A percentile compares a stretch with the other conserved stretches of the same genome.
Conservation (phyloP, 2,113 vertebrate genomes). For the Cariama cristata region DNA sequence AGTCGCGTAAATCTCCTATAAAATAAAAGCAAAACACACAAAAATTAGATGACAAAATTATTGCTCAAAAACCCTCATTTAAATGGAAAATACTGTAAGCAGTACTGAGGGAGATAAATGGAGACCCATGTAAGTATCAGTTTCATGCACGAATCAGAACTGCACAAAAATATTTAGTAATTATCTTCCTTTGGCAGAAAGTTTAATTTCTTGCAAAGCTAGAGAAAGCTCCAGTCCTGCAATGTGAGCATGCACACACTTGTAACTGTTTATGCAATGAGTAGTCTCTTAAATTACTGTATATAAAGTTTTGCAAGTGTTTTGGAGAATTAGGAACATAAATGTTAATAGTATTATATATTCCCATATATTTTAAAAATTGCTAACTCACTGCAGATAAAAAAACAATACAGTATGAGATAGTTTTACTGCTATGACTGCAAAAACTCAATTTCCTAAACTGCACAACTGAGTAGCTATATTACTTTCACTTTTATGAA, state of each 20-base stretch:
- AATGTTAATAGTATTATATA: neutral
- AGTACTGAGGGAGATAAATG: neutral
- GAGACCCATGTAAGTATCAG: neutral
- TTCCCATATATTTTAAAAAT: neutral
- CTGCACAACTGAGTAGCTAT: neutral
- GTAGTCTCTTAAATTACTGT: neutral
- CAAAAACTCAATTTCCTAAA: neutral
- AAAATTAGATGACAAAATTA: neutral
- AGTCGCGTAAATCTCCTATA: conserved; percentile 67
- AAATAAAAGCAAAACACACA: neutral
- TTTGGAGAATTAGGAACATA: neutral
- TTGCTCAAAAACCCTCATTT: rapidly evolving
- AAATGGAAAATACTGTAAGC: neutral
- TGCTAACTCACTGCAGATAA: neutral
- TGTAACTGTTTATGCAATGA: neutral
- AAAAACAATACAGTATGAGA: neutral
- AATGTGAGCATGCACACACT: rapidly evolving
- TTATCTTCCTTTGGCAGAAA: neutral
- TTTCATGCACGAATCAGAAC: neutral
- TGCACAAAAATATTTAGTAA: neutral
- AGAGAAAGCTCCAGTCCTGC: neutral
- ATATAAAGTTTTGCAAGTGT: neutral
- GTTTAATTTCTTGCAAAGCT: neutral
- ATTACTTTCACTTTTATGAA: neutral
- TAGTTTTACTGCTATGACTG: neutral